Evolutionary conservation across 2,113 vertebrate genomes (phyloP), one percentile per base, ranked within the genome.

Genomic region (Phaethon lepturus): DNA sequence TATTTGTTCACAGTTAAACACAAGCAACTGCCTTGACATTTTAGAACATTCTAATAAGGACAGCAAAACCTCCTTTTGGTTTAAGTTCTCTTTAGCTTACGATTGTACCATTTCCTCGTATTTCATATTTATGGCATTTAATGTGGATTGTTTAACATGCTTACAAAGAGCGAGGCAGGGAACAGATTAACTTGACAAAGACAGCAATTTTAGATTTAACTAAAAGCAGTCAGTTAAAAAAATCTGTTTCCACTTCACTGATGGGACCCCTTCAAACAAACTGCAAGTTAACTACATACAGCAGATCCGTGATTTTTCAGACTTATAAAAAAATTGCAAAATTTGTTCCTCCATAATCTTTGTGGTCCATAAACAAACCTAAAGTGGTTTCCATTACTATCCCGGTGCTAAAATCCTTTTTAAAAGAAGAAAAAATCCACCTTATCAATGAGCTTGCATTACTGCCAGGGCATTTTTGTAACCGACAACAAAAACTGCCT

Each of bases 1-100:
- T 98, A 99, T 99, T 99, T 99, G 99, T 99, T 99, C 99, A 99
- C 99, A 99, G 99, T 99, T 99, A 99, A 99, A 99, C 99, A 99
- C 99, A 99, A 99, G 99, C 99, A 99, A 99, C 98, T 99, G 99
- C 99, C 98, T 98, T 98, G 98, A 98, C 97, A 95, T 98, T 98
- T 98, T 97, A 98, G 98, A 98, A 98, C 98, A 97, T 98, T 98
- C 98, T 98, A 98, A 98, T 98, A 97, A 97, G 96, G 98, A 98
- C 98, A 97, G 97, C 98, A 97, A 98, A 97, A 98, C 94, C 96
- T 97, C 96, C 96, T 96, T 97, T 97, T 96, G 97, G 97, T 96
- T 97, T 96, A 96, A 87, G 86, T 97, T 98, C 97, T 97, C 96
- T 96, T 98, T 98, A 97, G 97, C 98, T 98, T 98, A 98, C 77